Evolutionary conservation across 2,888 invertebrate genomes (phyloP).

Genomic region (Drosophila villosipedis): DNA sequence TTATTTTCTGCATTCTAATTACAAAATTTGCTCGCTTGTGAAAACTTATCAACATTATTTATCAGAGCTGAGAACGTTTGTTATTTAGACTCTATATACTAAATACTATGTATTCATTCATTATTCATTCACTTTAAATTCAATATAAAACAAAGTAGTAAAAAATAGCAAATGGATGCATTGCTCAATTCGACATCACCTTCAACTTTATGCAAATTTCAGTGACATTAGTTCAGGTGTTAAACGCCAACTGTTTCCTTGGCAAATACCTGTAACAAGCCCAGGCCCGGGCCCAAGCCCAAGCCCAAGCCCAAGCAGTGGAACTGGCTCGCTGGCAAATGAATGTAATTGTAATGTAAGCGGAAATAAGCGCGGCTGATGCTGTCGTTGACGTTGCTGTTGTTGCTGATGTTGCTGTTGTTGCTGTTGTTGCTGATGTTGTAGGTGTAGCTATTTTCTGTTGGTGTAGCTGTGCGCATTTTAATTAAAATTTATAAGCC

Average conservation of each 20-base stretch:
- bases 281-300: background rate
- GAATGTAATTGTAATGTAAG: slow-evolving; percentile 80
- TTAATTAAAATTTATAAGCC: slow-evolving; percentile 82
- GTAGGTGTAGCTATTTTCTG: slow-evolving; percentile 7
- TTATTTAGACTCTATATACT: background rate
- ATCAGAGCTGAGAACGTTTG: background rate
- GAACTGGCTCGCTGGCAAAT: slow-evolving; percentile 29
- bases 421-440: background rate
- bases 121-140: background rate
- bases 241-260: slow-evolving; percentile 34
- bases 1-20: slow-evolving; percentile 47
- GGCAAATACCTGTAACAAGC: slow-evolving; percentile 26
- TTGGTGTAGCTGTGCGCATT: slow-evolving; percentile 61
- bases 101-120: background rate
- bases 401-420: background rate
- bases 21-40: slow-evolving; percentile 14
- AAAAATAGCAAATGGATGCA: background rate
- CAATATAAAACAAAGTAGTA: background rate
- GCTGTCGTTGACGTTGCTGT: slow-evolving; percentile 43
- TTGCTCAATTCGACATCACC: background rate
- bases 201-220: slow-evolving; percentile 23
- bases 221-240: slow-evolving; percentile 51
- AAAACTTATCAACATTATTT: background rate
- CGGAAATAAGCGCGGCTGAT: slow-evolving; percentile 73
- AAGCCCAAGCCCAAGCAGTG: background rate